Base-by-base conservation (phyloP, 2,113 vertebrate species). In the Salvelinus namaycush region DNA sequence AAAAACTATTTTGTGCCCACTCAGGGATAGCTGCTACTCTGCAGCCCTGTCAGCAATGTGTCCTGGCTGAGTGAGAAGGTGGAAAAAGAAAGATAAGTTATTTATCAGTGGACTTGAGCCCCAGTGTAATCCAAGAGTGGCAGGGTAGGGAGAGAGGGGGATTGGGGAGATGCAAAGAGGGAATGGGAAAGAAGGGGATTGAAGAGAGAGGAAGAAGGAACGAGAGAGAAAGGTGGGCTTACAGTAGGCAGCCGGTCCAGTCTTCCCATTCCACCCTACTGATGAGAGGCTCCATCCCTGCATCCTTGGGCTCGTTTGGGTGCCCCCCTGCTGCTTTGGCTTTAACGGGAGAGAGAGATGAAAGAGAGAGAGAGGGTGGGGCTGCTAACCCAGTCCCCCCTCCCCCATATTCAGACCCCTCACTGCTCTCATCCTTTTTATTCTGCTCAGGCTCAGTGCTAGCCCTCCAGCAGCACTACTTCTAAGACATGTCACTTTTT, bases 321-420 rank as follows among this genome's bases (percentile, higher is more conserved):
- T 9, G 76, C 70, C 76, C 88, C 89, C 91, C 91, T 81, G 81
- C 89, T 87, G 89, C 87, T 89, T 77, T n/a, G 51, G 79, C 88
- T 89, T 87, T 91, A 93, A 92, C 90, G 89, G 92, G 91, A 84
- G 83, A 44, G 39, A 44, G 39, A 44, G 39, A 44, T 57, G 54
- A 57, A 57, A 18, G 51, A 18, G 89, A 93, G 91, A 83, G 83
- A 68, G 51, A 5, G 51, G 51, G 14, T 54, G 51, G 16, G 16
- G 14, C 88, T 86, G 86, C 81, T 81, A 86, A 83, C 86, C 85
- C 29, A 62, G 12, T 84, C 48, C 76, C 66, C 85, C 12, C 75
- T 79, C 82, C 76, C 39, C 68, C 24, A 54, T 18, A 54, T 44
- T 78, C 65, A 71, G 34, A 71, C 51, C 78, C 73, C 79, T 73